Conservation (phyloP, 2,113 vertebrate species). For the Orycteropus afer region DNA sequence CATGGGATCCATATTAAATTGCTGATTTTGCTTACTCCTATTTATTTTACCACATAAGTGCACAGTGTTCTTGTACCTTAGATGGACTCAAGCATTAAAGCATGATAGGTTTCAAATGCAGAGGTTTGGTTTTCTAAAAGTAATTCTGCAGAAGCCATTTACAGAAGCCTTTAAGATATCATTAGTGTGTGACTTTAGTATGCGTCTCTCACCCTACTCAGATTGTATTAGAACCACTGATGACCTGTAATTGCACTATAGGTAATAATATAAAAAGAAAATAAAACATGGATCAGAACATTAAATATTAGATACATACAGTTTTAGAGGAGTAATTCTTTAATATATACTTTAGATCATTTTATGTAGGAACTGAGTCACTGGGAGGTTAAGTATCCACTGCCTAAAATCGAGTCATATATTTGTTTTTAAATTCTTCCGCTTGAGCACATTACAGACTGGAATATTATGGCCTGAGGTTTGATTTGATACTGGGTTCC, state of each 20-base stretch:
- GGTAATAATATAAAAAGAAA: not conserved
- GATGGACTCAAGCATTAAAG: not conserved
- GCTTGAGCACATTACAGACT: not conserved
- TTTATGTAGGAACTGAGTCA: not conserved
- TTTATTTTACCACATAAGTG: conserved; percentile 37
- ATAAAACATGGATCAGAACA: not conserved
- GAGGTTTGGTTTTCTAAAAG: not conserved
- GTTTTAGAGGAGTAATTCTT: conserved; percentile 6
- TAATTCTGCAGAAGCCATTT: conserved; percentile 28
- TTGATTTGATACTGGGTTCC: not conserved
- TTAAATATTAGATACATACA: not conserved
- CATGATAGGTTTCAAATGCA: not conserved
- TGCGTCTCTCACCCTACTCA: not conserved
- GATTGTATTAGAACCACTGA: not conserved
- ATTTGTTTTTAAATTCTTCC: not conserved
- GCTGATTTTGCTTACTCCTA: conserved; percentile 32
- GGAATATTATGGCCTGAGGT: not conserved
- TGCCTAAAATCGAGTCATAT: not conserved
- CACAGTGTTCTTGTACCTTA: not conserved
- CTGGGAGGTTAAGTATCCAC: not conserved
- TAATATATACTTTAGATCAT: not conserved
- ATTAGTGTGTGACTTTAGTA: not conserved
- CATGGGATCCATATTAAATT: not conserved
- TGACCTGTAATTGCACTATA: not conserved
- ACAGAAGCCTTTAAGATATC: conserved; percentile 20